A percentile compares a stretch with the other conserved stretches of the same genome.
Evolutionary conservation across 2,797 vertebrate species (phyloP).

Genomic region (Mormyrus hasselquistii): DNA sequence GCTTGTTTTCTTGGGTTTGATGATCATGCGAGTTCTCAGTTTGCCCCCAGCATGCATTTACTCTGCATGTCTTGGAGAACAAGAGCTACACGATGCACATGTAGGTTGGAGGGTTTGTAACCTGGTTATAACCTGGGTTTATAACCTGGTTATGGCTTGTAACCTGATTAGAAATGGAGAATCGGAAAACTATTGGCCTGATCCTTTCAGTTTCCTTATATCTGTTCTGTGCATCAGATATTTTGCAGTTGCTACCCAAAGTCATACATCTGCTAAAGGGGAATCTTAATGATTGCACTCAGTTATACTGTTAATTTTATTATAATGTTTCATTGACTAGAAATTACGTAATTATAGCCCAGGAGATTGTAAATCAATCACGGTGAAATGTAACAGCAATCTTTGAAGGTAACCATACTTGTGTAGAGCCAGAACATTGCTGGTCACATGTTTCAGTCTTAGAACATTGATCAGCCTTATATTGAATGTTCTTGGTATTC

Average conservation of each 20-base stretch:
- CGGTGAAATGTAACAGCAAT: neutral
- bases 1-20: conserved; percentile 3
- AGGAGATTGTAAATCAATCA: neutral
- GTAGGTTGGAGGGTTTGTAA: neutral
- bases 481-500: neutral
- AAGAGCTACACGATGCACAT: neutral
- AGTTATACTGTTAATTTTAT: neutral
- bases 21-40: neutral
- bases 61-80: neutral
- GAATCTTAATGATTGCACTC: neutral
- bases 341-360: neutral
- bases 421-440: neutral
- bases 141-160: neutral
- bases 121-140: neutral
- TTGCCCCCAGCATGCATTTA: neutral
- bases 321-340: conserved; percentile 1
- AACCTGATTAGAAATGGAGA: neutral
- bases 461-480: neutral
- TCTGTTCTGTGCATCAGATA: neutral
- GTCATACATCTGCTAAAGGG: neutral
- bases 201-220: neutral
- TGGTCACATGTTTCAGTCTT: neutral
- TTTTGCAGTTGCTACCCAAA: neutral
- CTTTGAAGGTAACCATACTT: neutral
- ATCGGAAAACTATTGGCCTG: neutral